Evolutionary conservation across 2,113 vertebrate genomes (phyloP).

Genomic region (Craseonycteris thonglongyai): DNA sequence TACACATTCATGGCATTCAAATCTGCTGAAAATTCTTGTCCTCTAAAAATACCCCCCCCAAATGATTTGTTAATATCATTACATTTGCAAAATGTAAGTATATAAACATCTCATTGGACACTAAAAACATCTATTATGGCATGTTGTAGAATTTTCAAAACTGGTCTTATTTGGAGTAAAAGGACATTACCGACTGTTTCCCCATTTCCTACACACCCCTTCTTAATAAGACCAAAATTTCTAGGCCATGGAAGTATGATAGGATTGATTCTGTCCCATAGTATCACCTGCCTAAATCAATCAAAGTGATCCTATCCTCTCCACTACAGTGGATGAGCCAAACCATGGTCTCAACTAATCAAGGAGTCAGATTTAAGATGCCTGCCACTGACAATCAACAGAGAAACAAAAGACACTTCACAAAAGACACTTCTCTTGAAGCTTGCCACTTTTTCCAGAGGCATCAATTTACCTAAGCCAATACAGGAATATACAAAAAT

Average conservation of each 20-base stretch:
- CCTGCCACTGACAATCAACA: too few relatives aligned
- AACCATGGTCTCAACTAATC: not conserved
- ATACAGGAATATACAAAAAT: not conserved
- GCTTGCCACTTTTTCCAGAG: not conserved
- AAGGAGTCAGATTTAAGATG: not conserved
- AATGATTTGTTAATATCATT: not conserved
- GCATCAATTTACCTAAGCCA: not conserved
- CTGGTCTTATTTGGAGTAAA: conserved; percentile 20
- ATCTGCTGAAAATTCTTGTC: conserved; percentile 91
- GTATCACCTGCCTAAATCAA: not conserved
- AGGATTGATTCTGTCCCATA: not conserved
- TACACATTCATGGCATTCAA: conserved; percentile 91
- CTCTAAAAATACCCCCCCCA: conserved; percentile 80
- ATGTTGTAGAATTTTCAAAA: conserved; percentile 17
- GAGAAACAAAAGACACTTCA: not conserved
- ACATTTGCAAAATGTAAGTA: conserved; percentile 19
- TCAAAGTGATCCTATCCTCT: not conserved
- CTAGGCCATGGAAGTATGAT: not conserved
- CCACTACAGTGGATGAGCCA: not conserved
- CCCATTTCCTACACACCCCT: not conserved
- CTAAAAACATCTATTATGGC: not conserved
- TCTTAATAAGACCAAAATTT: not conserved
- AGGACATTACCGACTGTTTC: not conserved
- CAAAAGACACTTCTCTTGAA: not conserved
- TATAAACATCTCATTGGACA: not conserved